Evolutionary conservation across 2,888 invertebrate genomes (phyloP), one percentile per base, ranked within the genome.

Genomic region (Parnassius glacialis): DNA sequence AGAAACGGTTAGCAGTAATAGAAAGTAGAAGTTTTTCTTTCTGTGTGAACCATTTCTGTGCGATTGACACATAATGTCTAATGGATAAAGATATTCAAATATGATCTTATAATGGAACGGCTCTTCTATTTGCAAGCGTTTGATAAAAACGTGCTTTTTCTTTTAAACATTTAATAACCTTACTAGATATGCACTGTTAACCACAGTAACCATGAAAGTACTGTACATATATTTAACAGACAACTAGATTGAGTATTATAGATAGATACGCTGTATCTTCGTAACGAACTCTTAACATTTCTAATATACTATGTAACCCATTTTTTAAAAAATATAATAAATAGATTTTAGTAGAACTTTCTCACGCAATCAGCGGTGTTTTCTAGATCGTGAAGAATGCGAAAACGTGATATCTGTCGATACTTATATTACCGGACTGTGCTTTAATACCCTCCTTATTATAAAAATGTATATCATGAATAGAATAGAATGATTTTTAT

Each of bases 111-210:
- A 52, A 42, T 41, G 34, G 42, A 52, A 13, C 52, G 13, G 11
- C 25, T 41, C 42, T 25, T 9, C 13, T 41, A 13, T 52, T 13
- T 42, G 45, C 25, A 55, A 3, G 45, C 45, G 20, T 54, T 54
- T 48, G 25, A 54, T 62, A 51, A 54, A 51, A 62, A 58, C 20
- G 5, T 20, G 34, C 43, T 43, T 50, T 54, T 57, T 57, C 53
- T 51, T 58, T 51, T 58, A 50, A 57, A 47, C 53, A 41, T 62
- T 54, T 62, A 58, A 44, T 58, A 45, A 62, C 51, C 44, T 54
- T 34, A 45, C 51, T 41, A 50, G 62, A 55, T 51, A 59, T 55
- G 62, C 58, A 51, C 62, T 62, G 59, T 62, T 62, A 59, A 62
- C 54, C 45, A 9, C 44, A n/a, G 12, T 58, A 58, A 62, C 58